Evolutionary conservation across 2,888 invertebrate genomes (phyloP), one percentile per base, ranked within the genome.

Genomic region (Noctua comes): DNA sequence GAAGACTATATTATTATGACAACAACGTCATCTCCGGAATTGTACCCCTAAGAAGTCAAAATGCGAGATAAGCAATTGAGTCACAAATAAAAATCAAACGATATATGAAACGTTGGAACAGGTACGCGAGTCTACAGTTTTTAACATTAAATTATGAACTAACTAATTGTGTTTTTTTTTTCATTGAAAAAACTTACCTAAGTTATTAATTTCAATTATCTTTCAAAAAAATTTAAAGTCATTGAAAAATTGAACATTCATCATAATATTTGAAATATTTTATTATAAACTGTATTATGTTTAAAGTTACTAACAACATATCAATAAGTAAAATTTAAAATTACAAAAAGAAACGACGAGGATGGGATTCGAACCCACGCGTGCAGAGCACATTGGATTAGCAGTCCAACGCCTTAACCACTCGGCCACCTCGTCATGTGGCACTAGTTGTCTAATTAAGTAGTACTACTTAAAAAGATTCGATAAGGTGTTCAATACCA

Each of bases 381-480:
- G 98, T 98, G 98, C 98, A 98, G 98, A 98, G 98, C 98, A 97
- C 98, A 98, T 98, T 98, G 98, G 98, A 98, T 98, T 98, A 98
- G 98, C 98, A 98, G 98, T 98, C 98, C 98, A 98, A 98, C 98
- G 98, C 98, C 98, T 98, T 98, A 98, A 98, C 98, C 98, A 98
- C 98, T 98, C 98, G 98, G 98, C 98, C 98, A 98, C 98, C 98
- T 98, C 98, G 98, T 98, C 98, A 90, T 90, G 90, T 54, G 24
- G 8, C 24, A 46, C 6, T 6, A 0, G 0, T 0, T 0, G 24
- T 1, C 4, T 68, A 84, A 83, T 86, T 86, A 83, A 24, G 21
- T 7, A 43, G 10, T 43, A n/a, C 0, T 73, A 48, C 6, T 69
- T 48, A 0, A 18, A 36, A 31, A n/a, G 24, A n/a, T 2, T 7